Percentiles rank a stretch among this genome's conserved stretches.
phyloP scores from a whole-genome alignment of 2,888 invertebrate species.

The Aleiodes alternator region DNA sequence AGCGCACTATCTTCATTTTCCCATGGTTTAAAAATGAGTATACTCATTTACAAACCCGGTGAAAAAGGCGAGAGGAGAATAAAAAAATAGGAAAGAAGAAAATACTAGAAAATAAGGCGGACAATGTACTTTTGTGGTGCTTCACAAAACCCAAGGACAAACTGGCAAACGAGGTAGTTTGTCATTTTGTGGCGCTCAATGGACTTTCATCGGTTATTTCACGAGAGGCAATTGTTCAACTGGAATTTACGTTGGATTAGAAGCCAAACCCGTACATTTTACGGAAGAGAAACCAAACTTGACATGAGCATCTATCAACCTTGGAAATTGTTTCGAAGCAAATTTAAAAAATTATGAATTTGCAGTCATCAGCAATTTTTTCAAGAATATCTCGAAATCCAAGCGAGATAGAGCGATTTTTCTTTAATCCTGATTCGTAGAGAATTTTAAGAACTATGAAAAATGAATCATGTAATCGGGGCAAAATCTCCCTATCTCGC shows the following conservation, averaged over 20 bases:
- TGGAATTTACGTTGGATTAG: conserved; percentile 52
- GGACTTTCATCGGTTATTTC: conserved; percentile 35
- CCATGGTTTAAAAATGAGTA: conserved; percentile 6
- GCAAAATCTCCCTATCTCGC: too few relatives aligned
- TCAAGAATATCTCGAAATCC: too few relatives aligned
- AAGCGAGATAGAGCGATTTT: too few relatives aligned
- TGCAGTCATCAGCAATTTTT: too few relatives aligned
- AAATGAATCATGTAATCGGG: too few relatives aligned
- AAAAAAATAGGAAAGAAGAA: neutral
- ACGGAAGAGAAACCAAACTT: conserved; percentile 34
- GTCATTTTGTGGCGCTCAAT: conserved; percentile 22
- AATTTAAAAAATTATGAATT: neutral
- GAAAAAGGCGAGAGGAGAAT: too few relatives aligned
- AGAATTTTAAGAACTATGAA: too few relatives aligned
- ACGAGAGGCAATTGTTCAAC: conserved; percentile 52
- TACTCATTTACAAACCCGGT: too few relatives aligned
- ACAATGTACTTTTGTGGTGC: neutral
- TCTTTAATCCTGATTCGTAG: too few relatives aligned
- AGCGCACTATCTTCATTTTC: neutral
- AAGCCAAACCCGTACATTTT: conserved; percentile 47
- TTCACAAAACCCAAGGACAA: conserved; percentile 19
- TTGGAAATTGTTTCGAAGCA: neutral
- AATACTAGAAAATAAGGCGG: neutral
- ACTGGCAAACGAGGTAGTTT: conserved; percentile 23
- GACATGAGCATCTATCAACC: neutral